Evolutionary conservation across 2,113 vertebrate species (phyloP).

Genomic region (Rallus limicola): DNA sequence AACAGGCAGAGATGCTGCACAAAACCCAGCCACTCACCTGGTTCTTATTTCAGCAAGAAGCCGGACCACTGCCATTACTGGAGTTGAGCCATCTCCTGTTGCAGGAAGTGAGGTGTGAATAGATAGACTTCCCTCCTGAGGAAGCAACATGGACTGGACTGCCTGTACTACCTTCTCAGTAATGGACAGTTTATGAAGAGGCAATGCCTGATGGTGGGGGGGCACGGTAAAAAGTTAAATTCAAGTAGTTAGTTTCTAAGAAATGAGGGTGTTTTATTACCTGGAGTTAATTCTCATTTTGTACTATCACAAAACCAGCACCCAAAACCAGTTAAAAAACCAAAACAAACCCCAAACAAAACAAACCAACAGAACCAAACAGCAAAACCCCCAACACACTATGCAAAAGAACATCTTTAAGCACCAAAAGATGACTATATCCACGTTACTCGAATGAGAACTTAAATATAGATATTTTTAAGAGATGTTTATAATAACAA

Average conservation of each 20-base stretch:
- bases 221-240: constrained; percentile 77
- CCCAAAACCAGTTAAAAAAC: neutral
- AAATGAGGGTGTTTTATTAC: constrained; percentile 74
- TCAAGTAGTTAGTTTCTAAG: constrained; percentile 79
- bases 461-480: neutral
- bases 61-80: constrained; percentile 96
- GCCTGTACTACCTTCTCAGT: constrained; percentile 99
- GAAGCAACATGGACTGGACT: constrained; percentile 98
- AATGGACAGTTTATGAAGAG: constrained; percentile 97
- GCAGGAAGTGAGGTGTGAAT: constrained; percentile 97
- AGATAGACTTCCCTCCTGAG: constrained; percentile 98
- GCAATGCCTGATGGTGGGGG: constrained; percentile 87
- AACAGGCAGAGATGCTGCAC: neutral
- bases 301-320: constrained; percentile 48
- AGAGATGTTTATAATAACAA: neutral
- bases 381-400: neutral
- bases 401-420: neutral
- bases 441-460: constrained; percentile 21
- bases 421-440: neutral
- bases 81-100: constrained; percentile 95
- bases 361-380: neutral
- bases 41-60: constrained; percentile 97
- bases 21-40: constrained; percentile 76
- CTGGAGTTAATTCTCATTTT: constrained; percentile 73
- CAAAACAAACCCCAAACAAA: neutral